These are phyloP conservation scores for Leptobrachium ailaonicum DNA, from an alignment of 2,113 vertebrate species.

Conservation along the genomic window DNA sequence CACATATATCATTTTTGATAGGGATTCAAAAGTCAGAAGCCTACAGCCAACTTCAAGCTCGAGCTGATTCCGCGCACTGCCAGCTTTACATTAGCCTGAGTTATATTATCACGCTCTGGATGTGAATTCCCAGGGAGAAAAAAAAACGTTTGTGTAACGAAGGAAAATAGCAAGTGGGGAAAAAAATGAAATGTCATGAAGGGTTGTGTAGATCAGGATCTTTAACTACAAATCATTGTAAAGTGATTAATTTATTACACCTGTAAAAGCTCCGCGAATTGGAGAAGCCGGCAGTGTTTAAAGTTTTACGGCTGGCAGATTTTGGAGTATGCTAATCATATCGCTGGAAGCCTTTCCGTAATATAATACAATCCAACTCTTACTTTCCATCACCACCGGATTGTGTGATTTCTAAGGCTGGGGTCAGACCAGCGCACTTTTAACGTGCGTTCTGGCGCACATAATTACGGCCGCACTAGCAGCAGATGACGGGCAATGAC, in stretches of 20 bases:
- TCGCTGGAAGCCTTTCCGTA: conserved; percentile 35
- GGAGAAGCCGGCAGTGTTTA: conserved; percentile 42
- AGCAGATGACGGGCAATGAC: too few relatives aligned
- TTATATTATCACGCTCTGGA: conserved; percentile 6
- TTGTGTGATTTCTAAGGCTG: neutral
- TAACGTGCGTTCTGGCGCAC: too few relatives aligned
- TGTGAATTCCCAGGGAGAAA: conserved; percentile 5
- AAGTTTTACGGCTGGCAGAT: conserved; percentile 22
- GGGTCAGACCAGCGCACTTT: too few relatives aligned
- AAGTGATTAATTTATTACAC: conserved; percentile 48
- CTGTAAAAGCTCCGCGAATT: conserved; percentile 48
- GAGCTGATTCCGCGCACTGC: neutral
- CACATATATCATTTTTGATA: conserved; percentile 9
- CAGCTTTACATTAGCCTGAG: conserved; percentile 4
- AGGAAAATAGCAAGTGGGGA: conserved; percentile 3
- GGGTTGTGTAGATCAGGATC: conserved; percentile 23
- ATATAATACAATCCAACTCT: neutral
- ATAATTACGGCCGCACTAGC: too few relatives aligned
- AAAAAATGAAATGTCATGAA: conserved; percentile 36
- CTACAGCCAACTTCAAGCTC: conserved; percentile 1
- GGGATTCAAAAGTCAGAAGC: conserved; percentile 7
- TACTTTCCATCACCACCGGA: neutral
- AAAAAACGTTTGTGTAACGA: conserved; percentile 6
- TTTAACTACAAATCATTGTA: conserved; percentile 50
- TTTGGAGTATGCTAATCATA: conserved; percentile 43